Conservation (phyloP, 1,140 invertebrate genomes). For the Panonychus citri region DNA sequence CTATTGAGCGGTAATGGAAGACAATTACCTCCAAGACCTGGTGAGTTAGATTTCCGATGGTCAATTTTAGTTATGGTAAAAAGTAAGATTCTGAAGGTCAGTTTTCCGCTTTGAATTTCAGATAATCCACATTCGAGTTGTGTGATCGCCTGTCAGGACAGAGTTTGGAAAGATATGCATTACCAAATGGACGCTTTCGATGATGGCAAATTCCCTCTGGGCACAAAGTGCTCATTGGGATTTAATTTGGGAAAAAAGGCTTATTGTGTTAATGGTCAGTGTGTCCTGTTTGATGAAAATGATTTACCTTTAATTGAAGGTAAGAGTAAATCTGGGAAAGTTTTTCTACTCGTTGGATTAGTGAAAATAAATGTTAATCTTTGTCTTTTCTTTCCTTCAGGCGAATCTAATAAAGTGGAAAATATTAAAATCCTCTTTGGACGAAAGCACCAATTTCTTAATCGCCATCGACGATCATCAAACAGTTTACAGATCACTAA, state of each 20-base stretch:
- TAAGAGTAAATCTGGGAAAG: background rate
- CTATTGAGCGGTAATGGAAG: conserved; percentile 14
- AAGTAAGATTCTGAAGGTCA: too few relatives aligned
- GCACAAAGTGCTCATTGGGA: conserved; percentile 14
- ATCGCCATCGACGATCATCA: background rate
- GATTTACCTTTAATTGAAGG: conserved; percentile 7
- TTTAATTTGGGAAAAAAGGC: conserved; percentile 3
- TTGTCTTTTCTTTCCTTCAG: conserved; percentile 7
- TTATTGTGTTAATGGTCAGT: conserved; percentile 16
- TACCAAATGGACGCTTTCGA: conserved; percentile 18
- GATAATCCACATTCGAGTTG: conserved; percentile 14
- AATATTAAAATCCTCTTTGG: background rate
- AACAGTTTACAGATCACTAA: background rate
- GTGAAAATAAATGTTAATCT: too few relatives aligned
- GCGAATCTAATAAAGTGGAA: conserved; percentile 5
- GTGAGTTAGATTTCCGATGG: conserved; percentile 2
- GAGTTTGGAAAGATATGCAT: conserved; percentile 15
- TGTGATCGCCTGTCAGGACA: conserved; percentile 16
- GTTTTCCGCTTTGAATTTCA: conserved; percentile 1
- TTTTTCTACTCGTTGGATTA: background rate
- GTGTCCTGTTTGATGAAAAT: conserved; percentile 8
- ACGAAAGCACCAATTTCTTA: background rate
- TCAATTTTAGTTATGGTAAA: too few relatives aligned
- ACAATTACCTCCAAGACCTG: conserved; percentile 12
- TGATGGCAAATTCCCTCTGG: conserved; percentile 17